Percentiles rank a stretch among this genome's conserved stretches.
Evolutionary conservation across 2,113 vertebrate genomes (phyloP).

Genomic region (rat (Rattus norvegicus)): DNA sequence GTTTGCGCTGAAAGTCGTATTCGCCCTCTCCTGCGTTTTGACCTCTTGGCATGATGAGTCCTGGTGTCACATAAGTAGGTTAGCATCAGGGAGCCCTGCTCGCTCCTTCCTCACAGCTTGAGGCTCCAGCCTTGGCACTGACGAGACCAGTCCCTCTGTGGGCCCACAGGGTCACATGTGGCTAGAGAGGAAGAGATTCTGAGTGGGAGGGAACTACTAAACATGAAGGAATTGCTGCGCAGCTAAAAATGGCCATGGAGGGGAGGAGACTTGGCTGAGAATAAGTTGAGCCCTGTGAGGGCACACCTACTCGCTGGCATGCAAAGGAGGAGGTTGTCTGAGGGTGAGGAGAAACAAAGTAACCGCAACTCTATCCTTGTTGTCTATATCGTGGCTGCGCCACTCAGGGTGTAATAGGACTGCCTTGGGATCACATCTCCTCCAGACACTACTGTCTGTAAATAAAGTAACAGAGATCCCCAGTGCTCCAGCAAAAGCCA

Average conservation of each 20-base stretch:
- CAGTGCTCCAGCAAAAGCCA: too few species aligned
- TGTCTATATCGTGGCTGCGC: fast-evolving
- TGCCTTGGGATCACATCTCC: fast-evolving
- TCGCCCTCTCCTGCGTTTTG: background rate
- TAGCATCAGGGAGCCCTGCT: too few species aligned
- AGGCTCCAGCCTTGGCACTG: fast-evolving
- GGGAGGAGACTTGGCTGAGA: background rate
- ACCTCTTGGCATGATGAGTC: background rate
- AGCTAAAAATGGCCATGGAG: background rate
- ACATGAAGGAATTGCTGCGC: background rate
- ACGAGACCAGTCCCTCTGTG: too few species aligned
- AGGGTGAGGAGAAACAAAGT: background rate
- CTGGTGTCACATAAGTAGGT: too few species aligned
- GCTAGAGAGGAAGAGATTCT: background rate
- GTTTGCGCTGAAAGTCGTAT: background rate
- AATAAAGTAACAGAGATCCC: too few species aligned
- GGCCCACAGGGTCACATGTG: background rate
- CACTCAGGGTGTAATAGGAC: fast-evolving
- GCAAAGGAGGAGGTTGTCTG: background rate
- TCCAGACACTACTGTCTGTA: background rate
- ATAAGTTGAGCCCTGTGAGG: fast-evolving
- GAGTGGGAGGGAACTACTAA: background rate
- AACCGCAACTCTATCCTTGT: background rate
- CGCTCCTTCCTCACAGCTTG: background rate
- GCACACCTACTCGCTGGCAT: background rate